These are phyloP conservation scores for Reinhardtius hippoglossoides DNA, from an alignment of 2,113 vertebrate species.

Conservation along the genomic window DNA sequence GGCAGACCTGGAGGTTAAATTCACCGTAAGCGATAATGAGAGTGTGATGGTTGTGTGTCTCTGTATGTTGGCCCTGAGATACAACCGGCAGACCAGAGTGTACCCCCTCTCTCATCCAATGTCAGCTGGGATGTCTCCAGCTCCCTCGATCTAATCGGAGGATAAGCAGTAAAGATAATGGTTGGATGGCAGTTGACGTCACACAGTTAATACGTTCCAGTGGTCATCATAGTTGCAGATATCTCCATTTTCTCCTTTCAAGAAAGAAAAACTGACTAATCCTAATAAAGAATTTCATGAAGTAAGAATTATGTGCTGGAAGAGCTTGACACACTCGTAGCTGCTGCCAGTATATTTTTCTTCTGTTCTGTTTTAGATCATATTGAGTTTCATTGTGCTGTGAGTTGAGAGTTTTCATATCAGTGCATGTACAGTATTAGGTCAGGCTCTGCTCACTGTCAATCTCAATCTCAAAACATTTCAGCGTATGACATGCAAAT, in stretches of 20 bases:
- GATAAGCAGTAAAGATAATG: too few species aligned
- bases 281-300: not conserved
- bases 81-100: too few species aligned
- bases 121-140: too few species aligned
- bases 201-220: not conserved
- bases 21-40: too few species aligned
- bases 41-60: too few species aligned
- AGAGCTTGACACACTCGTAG: not conserved
- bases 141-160: too few species aligned
- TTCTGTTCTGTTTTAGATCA: constrained; percentile 5
- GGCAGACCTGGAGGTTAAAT: too few species aligned
- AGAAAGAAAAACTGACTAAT: not conserved
- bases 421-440: constrained; percentile 13
- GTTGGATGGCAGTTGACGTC: too few species aligned
- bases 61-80: too few species aligned
- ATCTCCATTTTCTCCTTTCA: not conserved
- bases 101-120: too few species aligned
- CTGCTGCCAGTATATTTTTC: not conserved
- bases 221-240: not conserved
- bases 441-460: constrained; percentile 36
- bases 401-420: constrained; percentile 18
- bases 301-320: constrained; percentile 4
- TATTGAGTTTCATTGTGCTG: constrained; percentile 26
- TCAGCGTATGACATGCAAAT: not conserved
- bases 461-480: constrained; percentile 6